Conservation (phyloP, 2,797 vertebrate species). For the Sebastes steindachneri region DNA sequence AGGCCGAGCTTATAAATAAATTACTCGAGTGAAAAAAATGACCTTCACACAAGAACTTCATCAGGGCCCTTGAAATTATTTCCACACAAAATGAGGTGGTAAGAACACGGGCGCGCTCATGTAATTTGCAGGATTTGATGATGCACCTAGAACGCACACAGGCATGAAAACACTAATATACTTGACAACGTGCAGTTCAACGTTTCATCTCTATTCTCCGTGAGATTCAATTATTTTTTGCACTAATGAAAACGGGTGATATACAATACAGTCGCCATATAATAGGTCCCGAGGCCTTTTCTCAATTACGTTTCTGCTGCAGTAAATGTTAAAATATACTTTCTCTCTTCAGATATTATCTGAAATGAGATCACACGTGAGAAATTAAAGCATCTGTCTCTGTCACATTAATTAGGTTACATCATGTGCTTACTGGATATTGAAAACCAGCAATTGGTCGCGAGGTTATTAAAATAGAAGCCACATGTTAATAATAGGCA, state of each 20-base stretch:
- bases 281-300: background rate
- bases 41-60: slow-evolving; percentile 34
- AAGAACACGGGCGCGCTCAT: background rate
- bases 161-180: background rate
- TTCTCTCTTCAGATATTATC: slow-evolving; percentile 61
- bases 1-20: slow-evolving; percentile 57
- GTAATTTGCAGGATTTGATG: background rate
- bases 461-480: slow-evolving; percentile 67
- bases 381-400: slow-evolving; percentile 60
- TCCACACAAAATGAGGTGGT: slow-evolving; percentile 2
- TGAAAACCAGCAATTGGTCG: slow-evolving; percentile 40
- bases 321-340: slow-evolving; percentile 28
- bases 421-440: slow-evolving; percentile 39
- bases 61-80: slow-evolving; percentile 15
- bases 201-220: background rate
- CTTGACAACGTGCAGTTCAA: background rate
- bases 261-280: background rate
- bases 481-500: slow-evolving; percentile 62
- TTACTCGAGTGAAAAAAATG: slow-evolving; percentile 30
- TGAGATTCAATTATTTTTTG: background rate
- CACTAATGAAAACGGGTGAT: background rate
- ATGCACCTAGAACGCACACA: background rate
- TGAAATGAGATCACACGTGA: slow-evolving; percentile 37
- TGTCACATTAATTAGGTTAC: slow-evolving; percentile 67
- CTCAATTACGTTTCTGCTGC: slow-evolving; percentile 2